These are phyloP conservation scores for Sthenelais limicola DNA, from an alignment of 2,888 invertebrate genomes.

Conservation along the genomic window DNA sequence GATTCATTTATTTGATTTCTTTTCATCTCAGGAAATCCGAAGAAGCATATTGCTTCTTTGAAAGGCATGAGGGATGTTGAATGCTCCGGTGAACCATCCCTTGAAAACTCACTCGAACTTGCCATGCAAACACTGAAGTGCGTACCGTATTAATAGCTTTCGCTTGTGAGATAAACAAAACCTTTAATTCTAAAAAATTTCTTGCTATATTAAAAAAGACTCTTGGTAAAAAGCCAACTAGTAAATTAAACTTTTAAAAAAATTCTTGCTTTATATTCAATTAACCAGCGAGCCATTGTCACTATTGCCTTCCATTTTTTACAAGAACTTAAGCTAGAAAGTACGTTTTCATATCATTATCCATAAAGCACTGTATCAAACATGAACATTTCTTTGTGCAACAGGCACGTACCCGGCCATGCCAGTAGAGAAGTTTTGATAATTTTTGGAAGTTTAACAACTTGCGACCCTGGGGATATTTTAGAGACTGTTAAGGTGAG, in stretches of 20 bases:
- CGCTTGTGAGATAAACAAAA: too few relatives aligned
- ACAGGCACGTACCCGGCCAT: conserved; percentile 88
- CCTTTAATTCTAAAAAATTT: too few relatives aligned
- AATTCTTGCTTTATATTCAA: too few relatives aligned
- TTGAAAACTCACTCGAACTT: conserved; percentile 94
- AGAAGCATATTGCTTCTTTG: conserved; percentile 72
- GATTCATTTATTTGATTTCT: background rate
- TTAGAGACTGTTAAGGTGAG: conserved; percentile 79
- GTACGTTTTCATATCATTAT: too few relatives aligned
- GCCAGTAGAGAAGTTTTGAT: conserved; percentile 94
- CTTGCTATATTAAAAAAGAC: too few relatives aligned
- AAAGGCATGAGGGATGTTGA: conserved; percentile 76
- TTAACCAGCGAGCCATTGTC: too few relatives aligned
- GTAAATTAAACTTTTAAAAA: too few relatives aligned
- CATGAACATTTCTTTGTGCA: conserved; percentile 2
- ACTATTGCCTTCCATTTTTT: too few relatives aligned
- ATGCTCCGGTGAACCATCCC: conserved; percentile 92
- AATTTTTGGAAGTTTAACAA: conserved; percentile 93
- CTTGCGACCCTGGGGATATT: conserved; percentile 97
- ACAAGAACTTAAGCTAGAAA: too few relatives aligned
- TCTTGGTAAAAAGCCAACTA: too few relatives aligned
- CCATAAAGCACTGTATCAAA: too few relatives aligned
- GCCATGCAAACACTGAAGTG: conserved; percentile 85
- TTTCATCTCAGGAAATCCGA: conserved; percentile 71
- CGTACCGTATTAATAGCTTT: too few relatives aligned